phyloP scores from a whole-genome alignment of 2,888 invertebrate species.

The Cantharis nigra region DNA sequence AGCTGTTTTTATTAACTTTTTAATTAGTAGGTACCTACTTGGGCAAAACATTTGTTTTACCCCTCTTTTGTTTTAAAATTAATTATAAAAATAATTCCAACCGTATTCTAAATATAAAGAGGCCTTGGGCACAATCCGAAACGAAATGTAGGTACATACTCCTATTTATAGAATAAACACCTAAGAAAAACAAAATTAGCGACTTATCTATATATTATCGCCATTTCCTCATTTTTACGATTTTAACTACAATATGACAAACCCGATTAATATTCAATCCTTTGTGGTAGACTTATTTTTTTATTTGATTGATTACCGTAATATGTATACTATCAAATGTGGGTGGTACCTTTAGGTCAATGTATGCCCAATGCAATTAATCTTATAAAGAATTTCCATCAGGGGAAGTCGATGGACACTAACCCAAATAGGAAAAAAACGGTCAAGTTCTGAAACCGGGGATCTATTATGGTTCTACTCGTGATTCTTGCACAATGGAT shows the following conservation, averaged over 20 bases:
- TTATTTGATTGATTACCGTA: neutral
- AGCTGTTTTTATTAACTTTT: conserved; percentile 25
- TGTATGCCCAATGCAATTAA: neutral
- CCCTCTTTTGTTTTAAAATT: neutral
- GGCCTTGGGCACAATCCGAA: neutral
- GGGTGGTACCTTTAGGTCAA: neutral
- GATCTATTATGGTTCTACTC: neutral
- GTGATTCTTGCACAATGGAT: neutral
- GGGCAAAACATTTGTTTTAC: neutral
- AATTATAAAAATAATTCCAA: neutral
- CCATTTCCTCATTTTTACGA: neutral
- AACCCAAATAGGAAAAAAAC: neutral
- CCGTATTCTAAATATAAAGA: neutral
- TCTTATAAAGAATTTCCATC: neutral
- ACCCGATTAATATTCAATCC: neutral
- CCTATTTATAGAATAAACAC: neutral
- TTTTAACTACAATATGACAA: neutral
- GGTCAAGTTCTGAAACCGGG: neutral
- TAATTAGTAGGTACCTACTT: neutral
- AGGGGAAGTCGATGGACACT: neutral
- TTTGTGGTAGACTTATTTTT: neutral
- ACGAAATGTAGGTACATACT: neutral
- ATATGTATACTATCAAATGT: neutral
- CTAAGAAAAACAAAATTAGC: neutral
- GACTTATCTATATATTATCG: neutral